Evolutionary conservation across 1,140 invertebrate species (phyloP).

Genomic region (Drosophila micromelanica): DNA sequence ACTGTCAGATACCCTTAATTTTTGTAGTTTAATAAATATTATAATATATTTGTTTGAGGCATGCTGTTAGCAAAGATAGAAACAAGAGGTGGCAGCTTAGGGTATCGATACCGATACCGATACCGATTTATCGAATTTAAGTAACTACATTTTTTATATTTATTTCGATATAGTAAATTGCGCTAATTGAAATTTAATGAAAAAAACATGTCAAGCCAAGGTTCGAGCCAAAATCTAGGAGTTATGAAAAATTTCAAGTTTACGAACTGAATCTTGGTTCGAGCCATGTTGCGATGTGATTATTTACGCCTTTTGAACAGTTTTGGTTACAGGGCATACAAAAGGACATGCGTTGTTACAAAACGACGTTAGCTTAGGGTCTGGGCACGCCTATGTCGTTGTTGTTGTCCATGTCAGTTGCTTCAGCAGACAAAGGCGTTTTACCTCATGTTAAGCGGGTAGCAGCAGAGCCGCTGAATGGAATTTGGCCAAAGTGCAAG

Average conservation of each 20-base stretch:
- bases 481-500: not conserved
- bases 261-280: not conserved
- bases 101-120: no score
- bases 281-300: not conserved
- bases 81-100: no score
- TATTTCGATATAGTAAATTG: no score
- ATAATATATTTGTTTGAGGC: no score
- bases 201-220: no score
- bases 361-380: not conserved
- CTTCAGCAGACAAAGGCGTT: slow-evolving; percentile 1
- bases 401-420: slow-evolving; percentile 8
- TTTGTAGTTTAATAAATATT: no score
- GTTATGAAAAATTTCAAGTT: no score
- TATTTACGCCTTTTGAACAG: not conserved
- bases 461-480: not conserved
- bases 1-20: not conserved
- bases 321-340: not conserved
- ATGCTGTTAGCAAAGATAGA: no score
- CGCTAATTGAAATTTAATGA: no score
- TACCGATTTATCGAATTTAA: no score
- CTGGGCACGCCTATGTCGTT: slow-evolving; percentile 16
- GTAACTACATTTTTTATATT: not conserved
- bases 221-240: no score
- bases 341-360: slow-evolving; percentile 24
- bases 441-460: not conserved